A percentile compares a stretch with the other conserved stretches of the same genome.
These are phyloP conservation scores for Leptopilina drosophilae DNA, from an alignment of 2,888 invertebrate genomes.

Conservation along the genomic window DNA sequence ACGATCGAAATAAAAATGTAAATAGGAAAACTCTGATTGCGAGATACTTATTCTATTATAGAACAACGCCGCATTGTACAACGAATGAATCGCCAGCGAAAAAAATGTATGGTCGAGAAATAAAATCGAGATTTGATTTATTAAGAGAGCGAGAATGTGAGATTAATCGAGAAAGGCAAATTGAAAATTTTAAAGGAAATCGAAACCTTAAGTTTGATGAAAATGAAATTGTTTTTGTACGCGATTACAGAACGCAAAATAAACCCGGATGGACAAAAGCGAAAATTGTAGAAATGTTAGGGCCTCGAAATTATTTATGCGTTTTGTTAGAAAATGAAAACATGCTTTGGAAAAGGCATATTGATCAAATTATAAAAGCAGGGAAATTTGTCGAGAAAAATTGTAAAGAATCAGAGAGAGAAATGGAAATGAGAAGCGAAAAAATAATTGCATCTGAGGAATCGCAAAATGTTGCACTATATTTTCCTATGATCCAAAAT, in stretches of 20 bases:
- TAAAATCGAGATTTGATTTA: background rate
- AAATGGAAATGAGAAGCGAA: background rate
- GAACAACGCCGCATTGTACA: slow-evolving; percentile 45
- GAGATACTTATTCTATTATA: slow-evolving; percentile 47
- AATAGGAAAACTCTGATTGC: background rate
- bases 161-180: background rate
- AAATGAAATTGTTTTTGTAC: slow-evolving; percentile 40
- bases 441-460: too few relatives aligned
- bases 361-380: background rate
- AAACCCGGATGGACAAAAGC: slow-evolving; percentile 44
- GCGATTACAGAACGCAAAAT: slow-evolving; percentile 40
- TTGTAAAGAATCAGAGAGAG: background rate
- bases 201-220: slow-evolving; percentile 3
- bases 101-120: too few relatives aligned
- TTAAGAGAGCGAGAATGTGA: background rate
- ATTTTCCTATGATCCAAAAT: too few relatives aligned
- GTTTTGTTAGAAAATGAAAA: background rate
- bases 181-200: slow-evolving; percentile 33
- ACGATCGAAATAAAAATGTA: background rate
- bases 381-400: background rate
- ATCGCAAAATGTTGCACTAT: too few relatives aligned
- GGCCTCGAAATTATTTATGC: slow-evolving; percentile 42
- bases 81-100: slow-evolving; percentile 45
- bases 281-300: slow-evolving; percentile 23
- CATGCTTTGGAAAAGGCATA: background rate